Evolutionary conservation across 2,888 invertebrate genomes (phyloP), one percentile per base, ranked within the genome.

Genomic region (Trilocha varians): DNA sequence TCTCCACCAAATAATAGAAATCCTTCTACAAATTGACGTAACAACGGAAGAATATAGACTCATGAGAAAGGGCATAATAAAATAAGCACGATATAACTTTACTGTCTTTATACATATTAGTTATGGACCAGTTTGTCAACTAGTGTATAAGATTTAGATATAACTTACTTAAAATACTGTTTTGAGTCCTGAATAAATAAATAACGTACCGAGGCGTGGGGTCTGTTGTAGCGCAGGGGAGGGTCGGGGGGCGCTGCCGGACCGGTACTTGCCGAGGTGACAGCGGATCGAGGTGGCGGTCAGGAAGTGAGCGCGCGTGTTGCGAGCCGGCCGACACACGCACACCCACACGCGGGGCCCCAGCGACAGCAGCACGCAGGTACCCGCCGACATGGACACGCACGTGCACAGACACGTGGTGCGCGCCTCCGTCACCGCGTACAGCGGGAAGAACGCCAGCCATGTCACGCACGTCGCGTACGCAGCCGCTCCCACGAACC

Each of bases 401-500:
- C 92, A 91, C 73, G 93, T 87, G 57, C 91, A 91, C 47, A 65
- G 54, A 44, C 61, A 53, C 14, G 53, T 49, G 47, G 64, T 48
- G 55, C 65, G 65, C 87, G 78, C 53, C 40, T 49, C 57, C 35
- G 57, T 49, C 43, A 49, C 64, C 39, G 48, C 46, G 87, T 93
- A 93, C 52, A 93, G 90, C 13, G 93, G 91, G 32, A 92, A 87
- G 70, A 93, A 93, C 11, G 93, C 93, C 32, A 91, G 80, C 93
- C 93, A 93, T 46, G 92, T 91, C 36, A 92, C 90, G 69, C 91
- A 90, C 1, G 92, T 93, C 1, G 92, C 91, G 76, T 92, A 94
- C 90, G 93, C 93, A 16, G 93, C 91, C 62, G 94, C 94, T 2
- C 93, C 92, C 49, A 93, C 92, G 62, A 89, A 89, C 58, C 89